Conservation (phyloP, 2,797 vertebrate species). For the Microctenopoma steveboyesi region DNA sequence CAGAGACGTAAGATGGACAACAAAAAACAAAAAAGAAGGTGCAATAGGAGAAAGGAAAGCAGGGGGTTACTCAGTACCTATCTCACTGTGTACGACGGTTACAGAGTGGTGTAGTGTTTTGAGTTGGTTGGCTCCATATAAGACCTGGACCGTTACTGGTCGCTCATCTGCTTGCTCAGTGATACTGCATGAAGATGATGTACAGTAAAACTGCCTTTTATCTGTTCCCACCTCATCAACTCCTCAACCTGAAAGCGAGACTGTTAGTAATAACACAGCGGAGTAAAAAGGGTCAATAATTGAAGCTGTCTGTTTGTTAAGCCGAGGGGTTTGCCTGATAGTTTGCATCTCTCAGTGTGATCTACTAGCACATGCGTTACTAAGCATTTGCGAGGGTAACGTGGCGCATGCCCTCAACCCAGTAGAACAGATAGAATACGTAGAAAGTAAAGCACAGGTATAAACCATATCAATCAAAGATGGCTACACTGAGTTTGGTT, state of each 20-base stretch:
- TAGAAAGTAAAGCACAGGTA: neutral
- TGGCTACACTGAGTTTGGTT: neutral
- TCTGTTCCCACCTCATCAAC: slow-evolving; percentile 17
- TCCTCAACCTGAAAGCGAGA: slow-evolving; percentile 4
- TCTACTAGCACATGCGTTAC: neutral
- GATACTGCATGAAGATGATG: slow-evolving; percentile 31
- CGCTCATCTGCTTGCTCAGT: slow-evolving; percentile 26
- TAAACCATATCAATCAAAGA: neutral
- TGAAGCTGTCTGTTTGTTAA: neutral
- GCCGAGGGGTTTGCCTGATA: no score
- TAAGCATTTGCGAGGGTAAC: neutral
- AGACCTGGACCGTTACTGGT: slow-evolving; percentile 44
- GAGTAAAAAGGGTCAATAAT: neutral
- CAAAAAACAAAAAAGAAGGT: slow-evolving; percentile 51
- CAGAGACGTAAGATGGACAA: slow-evolving; percentile 40
- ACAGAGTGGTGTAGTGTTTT: slow-evolving; percentile 34
- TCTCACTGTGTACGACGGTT: slow-evolving; percentile 56
- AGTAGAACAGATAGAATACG: no score
- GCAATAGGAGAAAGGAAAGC: slow-evolving; percentile 44
- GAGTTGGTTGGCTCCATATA: slow-evolving; percentile 48
- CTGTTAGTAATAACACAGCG: slow-evolving; percentile 8
- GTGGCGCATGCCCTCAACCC: neutral
- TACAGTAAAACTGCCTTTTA: slow-evolving; percentile 39
- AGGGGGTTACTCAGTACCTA: slow-evolving; percentile 65
- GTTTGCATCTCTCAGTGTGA: neutral